These are phyloP conservation scores for Argyrosomus japonicus DNA, from an alignment of 2,113 vertebrate genomes.

Conservation along the genomic window DNA sequence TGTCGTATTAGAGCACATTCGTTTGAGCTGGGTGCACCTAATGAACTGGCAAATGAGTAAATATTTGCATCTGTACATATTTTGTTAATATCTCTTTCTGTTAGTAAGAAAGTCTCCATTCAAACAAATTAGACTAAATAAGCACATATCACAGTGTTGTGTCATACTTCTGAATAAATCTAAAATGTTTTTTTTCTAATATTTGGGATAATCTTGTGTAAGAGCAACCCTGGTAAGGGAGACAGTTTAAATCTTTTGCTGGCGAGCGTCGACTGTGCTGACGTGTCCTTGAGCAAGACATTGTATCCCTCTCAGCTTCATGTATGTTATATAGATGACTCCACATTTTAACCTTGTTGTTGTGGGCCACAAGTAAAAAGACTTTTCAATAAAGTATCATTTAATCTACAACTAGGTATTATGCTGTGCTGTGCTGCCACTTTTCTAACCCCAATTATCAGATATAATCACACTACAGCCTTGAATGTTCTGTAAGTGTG, in stretches of 20 bases:
- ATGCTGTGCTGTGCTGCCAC: not conserved
- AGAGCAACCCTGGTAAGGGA: not conserved
- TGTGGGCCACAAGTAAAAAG: not conserved
- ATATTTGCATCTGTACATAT: not conserved
- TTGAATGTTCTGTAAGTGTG: not conserved
- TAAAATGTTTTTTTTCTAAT: not conserved
- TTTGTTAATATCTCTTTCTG: not conserved
- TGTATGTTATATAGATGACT: not conserved
- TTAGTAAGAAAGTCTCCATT: not conserved
- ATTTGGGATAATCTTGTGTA: not conserved
- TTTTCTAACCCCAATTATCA: too few species aligned
- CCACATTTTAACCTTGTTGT: not conserved
- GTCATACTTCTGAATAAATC: not conserved
- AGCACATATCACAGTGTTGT: not conserved
- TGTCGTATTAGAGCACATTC: not conserved
- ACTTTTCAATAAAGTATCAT: not conserved
- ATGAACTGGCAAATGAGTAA: not conserved
- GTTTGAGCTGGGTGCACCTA: not conserved
- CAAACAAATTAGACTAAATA: not conserved
- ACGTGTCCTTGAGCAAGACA: not conserved
- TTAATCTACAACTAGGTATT: not conserved
- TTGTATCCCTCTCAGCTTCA: not conserved
- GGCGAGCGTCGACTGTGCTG: not conserved
- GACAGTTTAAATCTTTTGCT: not conserved
- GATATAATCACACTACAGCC: too few species aligned